Evolutionary conservation across 2,113 vertebrate species (phyloP), one percentile per base, ranked within the genome.

Genomic region (Haemorhous mexicanus): DNA sequence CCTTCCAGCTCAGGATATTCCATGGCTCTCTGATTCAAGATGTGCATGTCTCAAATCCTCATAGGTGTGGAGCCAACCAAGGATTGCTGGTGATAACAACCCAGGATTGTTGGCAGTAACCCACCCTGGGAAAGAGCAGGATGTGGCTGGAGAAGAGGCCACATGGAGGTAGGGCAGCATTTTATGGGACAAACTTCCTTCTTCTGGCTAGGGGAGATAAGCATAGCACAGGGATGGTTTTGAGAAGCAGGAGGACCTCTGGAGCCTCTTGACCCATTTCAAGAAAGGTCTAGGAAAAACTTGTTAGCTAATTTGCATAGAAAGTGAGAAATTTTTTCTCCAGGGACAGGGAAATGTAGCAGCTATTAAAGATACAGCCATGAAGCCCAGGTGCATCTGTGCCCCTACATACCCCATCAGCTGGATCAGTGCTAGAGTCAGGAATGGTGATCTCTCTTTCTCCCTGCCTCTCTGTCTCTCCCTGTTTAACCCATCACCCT

Each of bases 321-420:
- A 21, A 55, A 87, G 64, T 39, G 39, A 87, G 22, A 41, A n/a
- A 7, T 24, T 47, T 53, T 53, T 24, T 87, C 56, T 47, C 20
- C 41, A 70, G 47, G 24, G 23, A 0, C 0, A 3, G 10, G 4
- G 10, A 55, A 47, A 26, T 28, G 11, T 6, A 47, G 11, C n/a
- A 47, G 11, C n/a, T 41, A 9, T 70, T 17, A 70, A 61, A 70
- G 47, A 8, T 62, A 24, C 7, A 28, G 16, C 28, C n/a, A 47
- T 7, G 23, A 39, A 78, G 19, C 28, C 46, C 47, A 61, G 39
- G 46, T 44, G 27, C 33, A 53, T 23, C 33, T 70, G 41, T 70
- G 39, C 12, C 55, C 23, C 19, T 87, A 64, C 12, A 53, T 16
- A 23, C 7, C 7, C 13, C 64, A 39, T 9, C 47, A 62, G 19